Evolutionary conservation across 2,888 invertebrate species (phyloP), one percentile per base, ranked within the genome.

Genomic region (Drosophila niveifrons): DNA sequence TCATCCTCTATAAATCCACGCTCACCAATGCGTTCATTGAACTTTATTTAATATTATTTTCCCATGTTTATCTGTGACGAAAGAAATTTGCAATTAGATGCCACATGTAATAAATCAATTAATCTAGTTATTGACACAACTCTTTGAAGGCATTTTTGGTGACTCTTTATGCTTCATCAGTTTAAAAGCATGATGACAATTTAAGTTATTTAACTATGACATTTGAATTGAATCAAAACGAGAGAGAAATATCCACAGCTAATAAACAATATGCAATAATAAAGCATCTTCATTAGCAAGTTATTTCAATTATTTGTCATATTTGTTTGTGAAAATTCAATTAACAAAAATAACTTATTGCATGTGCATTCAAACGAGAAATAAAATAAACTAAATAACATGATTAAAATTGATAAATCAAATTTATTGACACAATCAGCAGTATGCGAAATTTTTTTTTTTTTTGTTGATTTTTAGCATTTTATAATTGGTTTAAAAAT

Each of bases 21-120:
- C 80, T 73, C 69, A 75, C 66, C 69, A 70, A 47, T 28, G 56
- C 86, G 82, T 85, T 78, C 86, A 66, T 75, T 85, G 82, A 85
- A 82, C 82, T 78, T 76, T 58, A 57, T 48, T 64, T 59, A 46
- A 43, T 73, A 69, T 67, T 10, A 67, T 72, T 62, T 72, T 51
- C 41, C 44, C 34, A 44, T 34, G 3, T 56, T 46, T 56, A 18
- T 46, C 41, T 17, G 4, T 31, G 29, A 11, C n/a, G n/a, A 53
- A 53, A 53, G 17, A 55, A 44, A 6, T 31, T 31, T 44, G 9
- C 31, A 17, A 29, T 11, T 31, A 10, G 15, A 11, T 34, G 31
- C 10, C 10, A 29, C 15, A 13, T 47, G 29, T 15, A 15, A 17
- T 17, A 17, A 11, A n/a, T 17, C 17, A 31, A 50, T 31, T 31